These are phyloP conservation scores for Peribatodes rhomboidaria DNA, from an alignment of 2,888 invertebrate species.

Conservation along the genomic window DNA sequence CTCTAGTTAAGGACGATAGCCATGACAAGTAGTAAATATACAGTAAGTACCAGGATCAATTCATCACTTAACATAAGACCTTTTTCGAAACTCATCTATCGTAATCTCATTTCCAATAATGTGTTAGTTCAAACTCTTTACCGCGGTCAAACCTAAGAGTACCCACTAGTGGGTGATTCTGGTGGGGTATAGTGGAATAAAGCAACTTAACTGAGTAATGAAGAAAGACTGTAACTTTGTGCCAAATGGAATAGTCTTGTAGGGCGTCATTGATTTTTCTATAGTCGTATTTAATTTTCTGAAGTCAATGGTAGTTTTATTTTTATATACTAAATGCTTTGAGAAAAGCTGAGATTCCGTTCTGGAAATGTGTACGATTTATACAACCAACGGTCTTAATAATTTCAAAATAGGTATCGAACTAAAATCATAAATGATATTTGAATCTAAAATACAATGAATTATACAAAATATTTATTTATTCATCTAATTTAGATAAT, in stretches of 20 bases:
- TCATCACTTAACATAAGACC: neutral
- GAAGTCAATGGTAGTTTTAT: constrained; percentile 13
- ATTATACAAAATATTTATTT: too few relatives aligned
- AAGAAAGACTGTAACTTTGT: constrained; percentile 55
- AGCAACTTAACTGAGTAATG: constrained; percentile 49
- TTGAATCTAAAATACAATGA: too few relatives aligned
- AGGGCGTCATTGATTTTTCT: constrained; percentile 38
- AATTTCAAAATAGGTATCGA: too few relatives aligned
- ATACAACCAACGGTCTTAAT: too few relatives aligned
- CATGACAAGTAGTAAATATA: neutral
- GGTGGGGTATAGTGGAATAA: neutral
- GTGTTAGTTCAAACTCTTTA: constrained; percentile 38
- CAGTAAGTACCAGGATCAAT: neutral
- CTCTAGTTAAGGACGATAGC: neutral
- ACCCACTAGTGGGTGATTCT: neutral
- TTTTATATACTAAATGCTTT: constrained; percentile 4
- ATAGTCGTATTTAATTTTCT: constrained; percentile 22
- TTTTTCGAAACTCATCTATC: neutral
- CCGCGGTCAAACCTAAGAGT: constrained; percentile 7
- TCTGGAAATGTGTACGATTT: neutral
- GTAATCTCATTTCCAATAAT: constrained; percentile 30
- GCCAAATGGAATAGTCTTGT: constrained; percentile 67
- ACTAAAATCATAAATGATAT: too few relatives aligned
- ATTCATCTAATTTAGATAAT: too few relatives aligned
- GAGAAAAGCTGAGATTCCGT: constrained; percentile 2